These are phyloP conservation scores for Hyla sarda DNA, from an alignment of 2,113 vertebrate species.

Conservation along the genomic window DNA sequence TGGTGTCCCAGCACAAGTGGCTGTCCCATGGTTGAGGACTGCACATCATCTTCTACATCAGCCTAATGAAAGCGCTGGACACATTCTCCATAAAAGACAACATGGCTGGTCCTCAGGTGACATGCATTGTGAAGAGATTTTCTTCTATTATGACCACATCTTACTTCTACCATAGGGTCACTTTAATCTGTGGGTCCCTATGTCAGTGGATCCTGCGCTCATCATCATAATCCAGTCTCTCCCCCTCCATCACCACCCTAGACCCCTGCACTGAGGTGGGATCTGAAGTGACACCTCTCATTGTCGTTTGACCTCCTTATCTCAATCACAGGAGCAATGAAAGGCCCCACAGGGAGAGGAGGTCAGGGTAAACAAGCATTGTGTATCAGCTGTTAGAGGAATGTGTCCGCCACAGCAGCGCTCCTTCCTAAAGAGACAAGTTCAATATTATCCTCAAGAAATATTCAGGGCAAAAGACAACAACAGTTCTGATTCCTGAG, in stretches of 20 bases:
- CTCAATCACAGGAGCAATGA: conserved; percentile 17
- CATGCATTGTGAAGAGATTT: too few species aligned
- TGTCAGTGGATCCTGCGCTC: too few species aligned
- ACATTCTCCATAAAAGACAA: too few species aligned
- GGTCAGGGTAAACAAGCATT: conserved; percentile 1
- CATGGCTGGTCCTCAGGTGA: too few species aligned
- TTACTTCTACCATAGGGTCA: too few species aligned
- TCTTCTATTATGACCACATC: too few species aligned
- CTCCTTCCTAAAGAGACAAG: neutral
- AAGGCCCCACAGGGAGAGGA: conserved; percentile 1
- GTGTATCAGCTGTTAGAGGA: conserved; percentile 42
- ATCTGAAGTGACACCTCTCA: conserved; percentile 21
- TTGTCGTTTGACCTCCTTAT: conserved; percentile 40
- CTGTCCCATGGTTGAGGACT: too few species aligned
- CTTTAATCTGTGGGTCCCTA: too few species aligned
- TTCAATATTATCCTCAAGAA: conserved; percentile 10
- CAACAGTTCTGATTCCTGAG: too few species aligned
- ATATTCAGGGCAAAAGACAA: conserved; percentile 36
- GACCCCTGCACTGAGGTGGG: neutral
- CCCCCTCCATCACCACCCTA: neutral
- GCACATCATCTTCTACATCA: too few species aligned
- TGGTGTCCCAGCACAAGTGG: too few species aligned
- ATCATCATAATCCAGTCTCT: neutral
- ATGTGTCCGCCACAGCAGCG: conserved; percentile 2
- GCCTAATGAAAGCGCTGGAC: too few species aligned